phyloP scores from a whole-genome alignment of 2,888 invertebrate species.

The Cantharis flavilabris region DNA sequence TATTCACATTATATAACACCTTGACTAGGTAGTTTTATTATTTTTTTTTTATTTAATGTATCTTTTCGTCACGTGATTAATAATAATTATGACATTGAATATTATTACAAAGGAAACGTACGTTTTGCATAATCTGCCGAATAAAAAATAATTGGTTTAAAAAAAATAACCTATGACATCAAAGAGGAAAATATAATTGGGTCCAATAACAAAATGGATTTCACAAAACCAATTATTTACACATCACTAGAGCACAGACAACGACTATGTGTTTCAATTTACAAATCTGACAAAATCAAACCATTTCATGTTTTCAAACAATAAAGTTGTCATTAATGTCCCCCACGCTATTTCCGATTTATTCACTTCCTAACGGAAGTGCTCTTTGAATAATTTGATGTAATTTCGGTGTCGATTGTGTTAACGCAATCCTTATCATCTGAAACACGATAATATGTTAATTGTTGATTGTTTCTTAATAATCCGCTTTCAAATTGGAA shows the following conservation, averaged over 20 bases:
- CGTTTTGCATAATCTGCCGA: neutral
- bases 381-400: conserved; percentile 33
- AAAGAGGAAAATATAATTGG: neutral
- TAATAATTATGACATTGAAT: neutral
- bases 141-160: neutral
- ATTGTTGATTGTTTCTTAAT: neutral
- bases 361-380: conserved; percentile 43
- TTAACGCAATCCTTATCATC: neutral
- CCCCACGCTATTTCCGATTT: conserved; percentile 45
- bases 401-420: neutral
- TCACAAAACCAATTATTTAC: neutral
- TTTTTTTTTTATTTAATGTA: neutral
- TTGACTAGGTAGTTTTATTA: neutral
- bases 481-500: neutral
- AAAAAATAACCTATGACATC: neutral
- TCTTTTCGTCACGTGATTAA: neutral
- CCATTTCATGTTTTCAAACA: conserved; percentile 46
- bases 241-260: conserved; percentile 7
- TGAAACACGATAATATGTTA: neutral
- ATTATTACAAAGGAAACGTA: neutral
- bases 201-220: neutral
- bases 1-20: neutral
- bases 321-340: conserved; percentile 41
- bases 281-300: conserved; percentile 34
- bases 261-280: conserved; percentile 6